Base-by-base conservation (phyloP, 2,113 vertebrate species). In the Oplegnathus fasciatus region DNA sequence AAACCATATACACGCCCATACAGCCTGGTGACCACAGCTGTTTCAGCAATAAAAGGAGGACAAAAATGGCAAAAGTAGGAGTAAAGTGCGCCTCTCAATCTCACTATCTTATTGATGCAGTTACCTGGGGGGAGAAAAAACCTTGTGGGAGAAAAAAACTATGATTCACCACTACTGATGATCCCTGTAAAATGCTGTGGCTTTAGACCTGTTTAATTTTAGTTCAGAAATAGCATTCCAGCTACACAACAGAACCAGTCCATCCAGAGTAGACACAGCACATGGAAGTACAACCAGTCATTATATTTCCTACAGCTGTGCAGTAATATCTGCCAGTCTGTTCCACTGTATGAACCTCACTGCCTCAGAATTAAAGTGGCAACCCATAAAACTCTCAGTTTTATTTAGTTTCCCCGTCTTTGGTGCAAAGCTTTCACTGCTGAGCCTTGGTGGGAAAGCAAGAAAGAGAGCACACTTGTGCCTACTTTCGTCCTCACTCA, bases 381-480 rank as follows among this genome's bases (percentile, higher is more conserved):
- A 76, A 58, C 64, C 82, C 75, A 76, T 65, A 82, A 61, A 6
- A 55, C 65, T 69, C 73, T 83, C 65, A 34, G 26, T 75, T 75
- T 61, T 68, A 44, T 78, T 14, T 42, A 64, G 64, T 67, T 80
- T 72, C 24, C 26, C 30, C 8, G 0, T 73, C 24, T 72, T 22
- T 48, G 44, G 60, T 52, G 60, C n/a, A 68, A 6, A 61, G 17
- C 62, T 68, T 11, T 52, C 10, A 46, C 68, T 76, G 28, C 62
- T 70, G 30, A 50, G 60, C 54, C 28, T 62, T 5, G 37, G 81
- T 78, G 61, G 74, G 62, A 82, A 75, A 70, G 18, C 37, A 54
- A 81, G 72, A 46, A 6, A 55, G 52, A 61, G n/a, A 22, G 54
- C 9, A 44, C 26, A 37, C 57, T 52, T 44, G 26, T 40, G 46